These are phyloP conservation scores for Sebastes vulpes DNA, from an alignment of 2,797 vertebrate species.

Conservation along the genomic window DNA sequence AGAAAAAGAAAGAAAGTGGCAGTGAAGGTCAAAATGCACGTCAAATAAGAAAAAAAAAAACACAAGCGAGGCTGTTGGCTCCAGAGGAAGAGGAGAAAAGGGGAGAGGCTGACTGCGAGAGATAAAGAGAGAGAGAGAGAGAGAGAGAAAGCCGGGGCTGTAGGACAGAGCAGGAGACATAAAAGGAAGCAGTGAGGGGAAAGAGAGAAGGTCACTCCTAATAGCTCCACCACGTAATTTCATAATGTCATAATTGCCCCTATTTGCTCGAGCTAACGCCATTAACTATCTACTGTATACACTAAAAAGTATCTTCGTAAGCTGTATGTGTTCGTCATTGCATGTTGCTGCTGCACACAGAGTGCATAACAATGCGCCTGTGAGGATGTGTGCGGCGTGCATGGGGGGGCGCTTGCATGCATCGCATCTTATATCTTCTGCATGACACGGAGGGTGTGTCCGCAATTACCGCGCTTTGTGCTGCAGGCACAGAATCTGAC, in stretches of 20 bases:
- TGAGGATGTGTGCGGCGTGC: slow-evolving; percentile 6
- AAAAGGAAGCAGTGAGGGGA: slow-evolving; percentile 31
- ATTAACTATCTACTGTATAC: slow-evolving; percentile 44
- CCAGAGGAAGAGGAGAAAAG: slow-evolving; percentile 37
- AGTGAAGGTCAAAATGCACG: slow-evolving; percentile 70
- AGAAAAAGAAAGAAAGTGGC: slow-evolving; percentile 12
- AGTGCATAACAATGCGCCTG: slow-evolving; percentile 8
- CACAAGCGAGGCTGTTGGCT: slow-evolving; percentile 36
- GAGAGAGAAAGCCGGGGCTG: slow-evolving; percentile 13
- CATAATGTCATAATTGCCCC: slow-evolving; percentile 79
- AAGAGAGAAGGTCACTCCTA: slow-evolving; percentile 78
- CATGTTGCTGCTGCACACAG: slow-evolving; percentile 17
- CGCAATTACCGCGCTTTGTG: slow-evolving; percentile 73
- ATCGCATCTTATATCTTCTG: slow-evolving; percentile 60
- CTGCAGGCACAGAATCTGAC: slow-evolving; percentile 68
- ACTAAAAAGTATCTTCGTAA: slow-evolving; percentile 11
- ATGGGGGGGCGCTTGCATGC: slow-evolving; percentile 27
- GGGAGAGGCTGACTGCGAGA: slow-evolving; percentile 60
- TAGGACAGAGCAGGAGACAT: slow-evolving; percentile 31
- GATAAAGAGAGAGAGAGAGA: slow-evolving; percentile 58
- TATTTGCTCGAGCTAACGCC: slow-evolving; percentile 66
- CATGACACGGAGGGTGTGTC: slow-evolving; percentile 76
- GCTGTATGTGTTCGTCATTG: slow-evolving; percentile 18
- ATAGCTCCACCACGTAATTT: slow-evolving; percentile 82
- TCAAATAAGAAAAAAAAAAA: slow-evolving; percentile 45